These are phyloP conservation scores for Zaprionus ornatus DNA, from an alignment of 1,140 invertebrate genomes.

Conservation along the genomic window DNA sequence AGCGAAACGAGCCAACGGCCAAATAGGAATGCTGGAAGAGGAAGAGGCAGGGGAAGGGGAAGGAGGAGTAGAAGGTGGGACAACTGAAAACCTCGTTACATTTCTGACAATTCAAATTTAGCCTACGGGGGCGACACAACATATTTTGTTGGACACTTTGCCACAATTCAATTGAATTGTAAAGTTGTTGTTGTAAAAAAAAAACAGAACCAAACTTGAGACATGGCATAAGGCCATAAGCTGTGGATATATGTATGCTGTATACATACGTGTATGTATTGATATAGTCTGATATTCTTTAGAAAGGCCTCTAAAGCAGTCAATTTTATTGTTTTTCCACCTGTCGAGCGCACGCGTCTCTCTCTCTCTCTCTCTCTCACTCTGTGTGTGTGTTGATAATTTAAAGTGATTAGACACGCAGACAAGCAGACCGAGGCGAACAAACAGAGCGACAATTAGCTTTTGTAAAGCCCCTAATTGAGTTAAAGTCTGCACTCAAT, in stretches of 20 bases:
- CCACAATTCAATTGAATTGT: constrained; percentile 65
- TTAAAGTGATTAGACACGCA: constrained; percentile 28
- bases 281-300: too few species aligned
- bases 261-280: not conserved
- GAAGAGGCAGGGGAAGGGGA: too few species aligned
- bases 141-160: constrained; percentile 61
- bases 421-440: not conserved
- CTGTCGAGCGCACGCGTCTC: not conserved
- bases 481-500: constrained; percentile 46
- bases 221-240: not conserved
- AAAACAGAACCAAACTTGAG: not conserved
- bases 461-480: constrained; percentile 40
- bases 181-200: not conserved
- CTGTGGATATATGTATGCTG: not conserved
- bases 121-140: constrained; percentile 37
- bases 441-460: constrained; percentile 14
- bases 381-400: constrained; percentile 8
- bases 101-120: constrained; percentile 75
- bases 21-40: constrained; percentile 10
- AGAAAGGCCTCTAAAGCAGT: not conserved
- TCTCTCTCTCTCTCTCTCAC: not conserved
- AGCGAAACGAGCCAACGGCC: constrained; percentile 59
- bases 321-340: constrained; percentile 16
- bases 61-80: not conserved
- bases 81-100: constrained; percentile 56